Base-by-base conservation (phyloP, 35 echinoderm and acorn worm species). In the Holothuria glaberrima region DNA sequence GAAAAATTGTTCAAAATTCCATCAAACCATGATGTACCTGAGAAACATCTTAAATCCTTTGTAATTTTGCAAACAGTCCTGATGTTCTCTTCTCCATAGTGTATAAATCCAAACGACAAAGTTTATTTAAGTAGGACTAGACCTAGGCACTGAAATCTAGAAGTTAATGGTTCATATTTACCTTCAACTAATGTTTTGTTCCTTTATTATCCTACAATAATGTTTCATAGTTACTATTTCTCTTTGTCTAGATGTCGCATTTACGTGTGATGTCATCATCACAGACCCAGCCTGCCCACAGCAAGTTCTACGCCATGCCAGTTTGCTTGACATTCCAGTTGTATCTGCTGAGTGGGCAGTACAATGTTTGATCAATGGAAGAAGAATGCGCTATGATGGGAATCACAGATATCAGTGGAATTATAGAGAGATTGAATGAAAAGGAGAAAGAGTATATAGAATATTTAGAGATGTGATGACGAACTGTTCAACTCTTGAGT, bases 291-390 rank as follows among this genome's bases (percentile, higher is more conserved):
- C 93, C 19, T 98, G 96, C 68, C 93, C 96, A 44, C 80, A 59
- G 34, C 61, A 78, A n/a, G 86, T 98, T 30, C 86, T 92, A 10
- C 57, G 78, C 32, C 58, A 73, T 30, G 93, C 90, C 18, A 48
- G 86, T 46, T 21, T 73, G 12, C 84, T 98, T 10, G 65, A 30
- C 24, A 88, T 98, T 7, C 93, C 96, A 1, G 74, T 94, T 14
- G 96, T 98, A 5, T 94, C 93, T 26, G 61, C 59, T 6, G 93
- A 98, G 59, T 98, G 96, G 96, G 80, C 94, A 21, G 92, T 94
- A 18, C 96, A 98, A 72, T 92, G 90, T 44, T 86, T 98, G 19
- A 98, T 98, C 41, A 98, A 92, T 67, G 93, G 96, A 4, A 71
- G 56, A 30, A 76, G 80, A 28, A 48, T 92, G 72, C 34, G 26